Evolutionary conservation across 2,797 vertebrate species (phyloP).

Genomic region (Enteromius trimaculatus): DNA sequence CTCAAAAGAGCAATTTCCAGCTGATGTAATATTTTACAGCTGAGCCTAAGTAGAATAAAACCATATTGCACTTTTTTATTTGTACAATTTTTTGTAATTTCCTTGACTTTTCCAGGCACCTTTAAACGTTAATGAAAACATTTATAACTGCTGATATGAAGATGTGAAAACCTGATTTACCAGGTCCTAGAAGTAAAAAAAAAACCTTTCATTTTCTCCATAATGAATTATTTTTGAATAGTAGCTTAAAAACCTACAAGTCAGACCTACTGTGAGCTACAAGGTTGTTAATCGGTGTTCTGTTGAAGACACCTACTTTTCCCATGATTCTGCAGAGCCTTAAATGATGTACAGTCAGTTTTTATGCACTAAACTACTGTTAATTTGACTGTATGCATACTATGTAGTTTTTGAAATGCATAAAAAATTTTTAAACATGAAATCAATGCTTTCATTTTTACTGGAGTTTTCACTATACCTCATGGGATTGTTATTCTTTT

Average conservation of each 20-base stretch:
- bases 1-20: not conserved
- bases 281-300: not conserved
- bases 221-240: not conserved
- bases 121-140: not conserved
- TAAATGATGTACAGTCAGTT: not conserved
- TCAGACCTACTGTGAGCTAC: not conserved
- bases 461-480: not conserved
- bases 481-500: not conserved
- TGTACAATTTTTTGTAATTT: not conserved
- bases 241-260: not conserved
- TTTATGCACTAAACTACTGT: not conserved
- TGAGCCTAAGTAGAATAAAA: not conserved
- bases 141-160: constrained; percentile 1
- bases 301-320: not conserved
- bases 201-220: not conserved
- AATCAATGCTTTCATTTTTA: not conserved
- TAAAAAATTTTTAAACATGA: not conserved
- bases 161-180: not conserved
- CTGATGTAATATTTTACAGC: not conserved
- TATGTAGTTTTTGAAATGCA: not conserved
- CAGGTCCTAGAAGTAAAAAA: not conserved
- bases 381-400: not conserved
- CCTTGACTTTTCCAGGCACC: not conserved
- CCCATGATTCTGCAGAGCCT: not conserved
- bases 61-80: not conserved